Conservation (phyloP, 2,797 vertebrate species). For the Brotula barbata region DNA sequence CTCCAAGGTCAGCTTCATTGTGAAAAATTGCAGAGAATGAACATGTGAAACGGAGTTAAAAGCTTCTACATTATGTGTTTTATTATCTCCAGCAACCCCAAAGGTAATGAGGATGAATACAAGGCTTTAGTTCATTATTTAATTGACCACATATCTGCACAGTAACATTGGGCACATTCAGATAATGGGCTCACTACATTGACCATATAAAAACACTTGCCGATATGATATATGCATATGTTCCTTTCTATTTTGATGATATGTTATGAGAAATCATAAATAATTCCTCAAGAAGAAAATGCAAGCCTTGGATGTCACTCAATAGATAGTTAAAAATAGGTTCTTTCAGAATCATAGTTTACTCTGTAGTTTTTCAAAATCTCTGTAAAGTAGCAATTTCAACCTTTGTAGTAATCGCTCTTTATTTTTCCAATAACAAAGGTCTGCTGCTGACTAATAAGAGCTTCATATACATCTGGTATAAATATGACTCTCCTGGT, state of each 20-base stretch:
- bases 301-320: neutral
- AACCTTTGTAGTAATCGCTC: neutral
- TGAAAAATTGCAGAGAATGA: conserved; percentile 68
- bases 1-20: conserved; percentile 64
- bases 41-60: conserved; percentile 63
- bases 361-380: too few relatives aligned
- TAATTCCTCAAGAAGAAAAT: neutral
- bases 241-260: neutral
- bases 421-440: neutral
- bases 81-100: conserved; percentile 52
- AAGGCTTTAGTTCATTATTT: conserved; percentile 60
- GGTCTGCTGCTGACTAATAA: neutral
- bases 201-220: conserved; percentile 7
- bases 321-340: neutral
- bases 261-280: too few relatives aligned
- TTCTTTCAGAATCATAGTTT: neutral
- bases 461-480: conserved; percentile 17
- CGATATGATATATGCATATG: conserved; percentile 11
- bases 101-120: conserved; percentile 71
- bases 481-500: conserved; percentile 32
- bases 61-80: conserved; percentile 63
- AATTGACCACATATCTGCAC: conserved; percentile 34
- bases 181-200: conserved; percentile 2
- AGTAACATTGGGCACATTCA: conserved; percentile 10
- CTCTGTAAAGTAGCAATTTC: neutral